These are phyloP conservation scores for Crepidodera aurea DNA, from an alignment of 2,888 invertebrate genomes.

Conservation along the genomic window DNA sequence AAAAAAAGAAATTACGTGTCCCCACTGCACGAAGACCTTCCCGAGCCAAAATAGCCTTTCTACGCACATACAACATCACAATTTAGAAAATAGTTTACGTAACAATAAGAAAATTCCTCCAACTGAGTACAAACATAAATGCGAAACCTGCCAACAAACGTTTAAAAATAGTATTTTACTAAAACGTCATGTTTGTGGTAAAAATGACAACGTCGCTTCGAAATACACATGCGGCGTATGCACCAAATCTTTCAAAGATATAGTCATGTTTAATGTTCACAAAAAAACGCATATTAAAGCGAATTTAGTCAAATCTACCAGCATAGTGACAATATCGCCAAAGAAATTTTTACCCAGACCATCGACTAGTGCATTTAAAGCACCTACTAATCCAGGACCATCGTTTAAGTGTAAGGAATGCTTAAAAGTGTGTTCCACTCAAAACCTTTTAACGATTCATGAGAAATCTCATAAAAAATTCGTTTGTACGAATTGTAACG, in stretches of 20 bases:
- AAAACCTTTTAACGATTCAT: conserved; percentile 47
- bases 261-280: conserved; percentile 48
- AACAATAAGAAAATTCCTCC: conserved; percentile 32
- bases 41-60: conserved; percentile 57
- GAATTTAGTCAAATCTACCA: conserved; percentile 50
- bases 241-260: conserved; percentile 49
- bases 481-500: conserved; percentile 51
- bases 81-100: conserved; percentile 47
- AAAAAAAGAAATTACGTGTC: conserved; percentile 52
- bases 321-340: conserved; percentile 48
- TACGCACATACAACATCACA: conserved; percentile 57
- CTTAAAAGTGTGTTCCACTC: conserved; percentile 50
- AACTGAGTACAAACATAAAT: conserved; percentile 52
- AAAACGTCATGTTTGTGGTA: conserved; percentile 50
- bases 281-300: conserved; percentile 53
- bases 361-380: conserved; percentile 30
- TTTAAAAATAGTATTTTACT: conserved; percentile 55
- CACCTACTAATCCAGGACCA: conserved; percentile 8
- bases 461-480: conserved; percentile 51
- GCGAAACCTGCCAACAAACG: conserved; percentile 50
- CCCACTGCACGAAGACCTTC: conserved; percentile 57
- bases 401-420: conserved; percentile 52
- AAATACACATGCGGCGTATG: conserved; percentile 50
- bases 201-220: conserved; percentile 29
- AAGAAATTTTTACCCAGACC: conserved; percentile 41